Base-by-base conservation (phyloP, 1,140 invertebrate species). In the Trichonephila inaurata region DNA sequence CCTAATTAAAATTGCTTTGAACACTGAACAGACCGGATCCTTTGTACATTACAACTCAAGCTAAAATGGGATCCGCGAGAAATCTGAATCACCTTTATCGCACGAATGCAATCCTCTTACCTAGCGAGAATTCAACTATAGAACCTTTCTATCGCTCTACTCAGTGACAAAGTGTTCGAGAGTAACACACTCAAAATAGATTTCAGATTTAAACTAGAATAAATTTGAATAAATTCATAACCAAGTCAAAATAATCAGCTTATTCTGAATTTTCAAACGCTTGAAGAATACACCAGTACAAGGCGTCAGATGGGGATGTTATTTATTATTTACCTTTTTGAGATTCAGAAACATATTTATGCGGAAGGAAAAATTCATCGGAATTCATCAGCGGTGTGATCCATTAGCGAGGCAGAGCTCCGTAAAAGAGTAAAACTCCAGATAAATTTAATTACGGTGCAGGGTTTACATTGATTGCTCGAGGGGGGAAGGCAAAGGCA, bases 211-310 rank as follows among this genome's bases (percentile, higher is more conserved):
- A 64, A 88, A 88, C 86, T 64, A 44, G 82, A 83, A 88, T 88
- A 88, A 28, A 88, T 88, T 88, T 64, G 86, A 88, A 88, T 88
- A 88, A 88, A 88, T 88, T 88, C 86, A 88, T 88, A 88, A 88
- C 86, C 40, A 64, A 88, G 86, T 64, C 86, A 88, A 88, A 88
- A 62, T 88, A 88, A 88, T 88, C 86, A 88, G 86, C 86, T 88
- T 88, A 88, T 88, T 88, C 86, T 64, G 61, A 19, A 64, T 88
- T 88, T 88, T 58, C 61, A 24, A 88, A 88, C 16, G 86, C 61
- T 40, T 88, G 18, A 83, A 88, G 85, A 64, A 85, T 61, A 61
- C 72, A 33, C 72, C 72, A 77, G 2, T 77, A 40, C 24, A 62
- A 88, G 60, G 28, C n/a, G 21, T 33, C 61, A 12, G 62, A 64